These are phyloP conservation scores for Pogonocherus hispidulus DNA, from an alignment of 2,888 invertebrate genomes.

Conservation along the genomic window DNA sequence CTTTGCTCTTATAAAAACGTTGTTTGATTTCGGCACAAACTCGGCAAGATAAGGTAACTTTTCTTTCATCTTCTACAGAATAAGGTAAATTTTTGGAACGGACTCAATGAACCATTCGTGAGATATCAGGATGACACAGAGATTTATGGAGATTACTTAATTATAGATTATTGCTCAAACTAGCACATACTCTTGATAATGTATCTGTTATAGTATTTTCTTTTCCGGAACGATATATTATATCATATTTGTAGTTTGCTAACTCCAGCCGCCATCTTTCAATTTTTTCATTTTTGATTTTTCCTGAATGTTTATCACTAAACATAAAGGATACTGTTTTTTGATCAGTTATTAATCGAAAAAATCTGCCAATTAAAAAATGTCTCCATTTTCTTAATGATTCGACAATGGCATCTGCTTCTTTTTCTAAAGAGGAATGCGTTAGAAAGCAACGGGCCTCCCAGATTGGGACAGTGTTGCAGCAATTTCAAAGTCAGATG, in stretches of 20 bases:
- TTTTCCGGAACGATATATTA: conserved; percentile 12
- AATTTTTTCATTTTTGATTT: conserved; percentile 11
- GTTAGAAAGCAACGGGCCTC: background rate
- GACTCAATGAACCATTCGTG: conserved; percentile 18
- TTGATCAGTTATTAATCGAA: conserved; percentile 22
- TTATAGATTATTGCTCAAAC: background rate
- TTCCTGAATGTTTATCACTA: background rate
- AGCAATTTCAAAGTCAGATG: background rate
- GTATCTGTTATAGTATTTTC: conserved; percentile 7
- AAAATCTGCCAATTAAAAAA: conserved; percentile 13
- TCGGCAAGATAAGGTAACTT: background rate
- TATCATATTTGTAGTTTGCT: conserved; percentile 13
- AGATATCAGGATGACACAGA: conserved; percentile 26
- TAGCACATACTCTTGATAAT: background rate
- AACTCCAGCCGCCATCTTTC: conserved; percentile 2
- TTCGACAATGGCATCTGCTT: conserved; percentile 27
- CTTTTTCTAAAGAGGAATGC: conserved; percentile 19
- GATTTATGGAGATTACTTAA: background rate
- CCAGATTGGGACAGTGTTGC: conserved; percentile 9
- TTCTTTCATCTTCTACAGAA: background rate
- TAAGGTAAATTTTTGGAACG: background rate
- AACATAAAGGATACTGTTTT: conserved; percentile 13
- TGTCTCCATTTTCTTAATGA: conserved; percentile 20
- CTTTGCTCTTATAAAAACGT: too few species aligned
- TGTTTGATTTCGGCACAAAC: too few species aligned